Percentiles rank a stretch among this genome's conserved stretches.
These are phyloP conservation scores for Eurosta solidaginis DNA, from an alignment of 1,140 invertebrate species.

Conservation along the genomic window DNA sequence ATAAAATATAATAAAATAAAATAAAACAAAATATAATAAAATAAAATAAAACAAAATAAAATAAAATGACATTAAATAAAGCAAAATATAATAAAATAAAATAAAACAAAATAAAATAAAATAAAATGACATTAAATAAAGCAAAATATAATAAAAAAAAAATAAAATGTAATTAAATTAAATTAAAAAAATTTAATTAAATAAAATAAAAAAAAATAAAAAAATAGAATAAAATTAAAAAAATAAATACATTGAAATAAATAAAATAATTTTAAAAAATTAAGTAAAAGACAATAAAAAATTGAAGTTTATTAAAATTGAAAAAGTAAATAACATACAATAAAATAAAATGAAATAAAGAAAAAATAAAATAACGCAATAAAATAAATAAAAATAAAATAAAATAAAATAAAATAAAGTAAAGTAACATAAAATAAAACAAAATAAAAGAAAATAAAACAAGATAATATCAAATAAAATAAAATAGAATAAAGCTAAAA, in stretches of 20 bases:
- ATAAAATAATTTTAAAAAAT: background rate
- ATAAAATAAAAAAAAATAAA: background rate
- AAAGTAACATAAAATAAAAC: no score
- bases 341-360: no score
- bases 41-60: background rate
- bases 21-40: background rate
- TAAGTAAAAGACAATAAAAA: no score
- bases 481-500: no score
- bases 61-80: background rate
- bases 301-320: no score
- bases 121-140: background rate
- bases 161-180: background rate
- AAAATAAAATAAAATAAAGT: no score
- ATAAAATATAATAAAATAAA: background rate
- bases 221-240: background rate
- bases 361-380: no score
- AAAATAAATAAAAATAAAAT: no score
- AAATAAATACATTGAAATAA: background rate
- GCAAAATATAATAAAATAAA: background rate
- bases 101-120: background rate
- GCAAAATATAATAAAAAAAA: background rate
- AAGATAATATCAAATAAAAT: no score
- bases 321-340: no score
- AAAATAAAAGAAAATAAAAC: no score
- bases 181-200: background rate